Evolutionary conservation across 2,888 invertebrate species (phyloP).

Genomic region (Chydorus sphaericus): DNA sequence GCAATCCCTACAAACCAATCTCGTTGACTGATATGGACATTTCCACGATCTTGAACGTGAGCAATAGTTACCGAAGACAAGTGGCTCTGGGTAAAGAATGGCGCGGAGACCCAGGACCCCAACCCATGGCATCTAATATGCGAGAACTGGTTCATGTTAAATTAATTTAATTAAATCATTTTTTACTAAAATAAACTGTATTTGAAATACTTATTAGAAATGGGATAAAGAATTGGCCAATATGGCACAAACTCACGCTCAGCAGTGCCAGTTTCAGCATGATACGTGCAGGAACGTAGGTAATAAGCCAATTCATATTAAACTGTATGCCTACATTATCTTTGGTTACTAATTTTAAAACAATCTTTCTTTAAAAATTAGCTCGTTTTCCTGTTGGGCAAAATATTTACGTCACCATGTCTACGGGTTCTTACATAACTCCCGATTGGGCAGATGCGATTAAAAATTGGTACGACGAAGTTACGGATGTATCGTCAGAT

Average conservation of each 20-base stretch:
- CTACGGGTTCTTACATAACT: neutral
- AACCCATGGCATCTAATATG: constrained; percentile 22
- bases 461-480: neutral
- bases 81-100: constrained; percentile 20
- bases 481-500: neutral
- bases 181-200: neutral
- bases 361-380: neutral
- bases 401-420: neutral
- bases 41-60: constrained; percentile 17
- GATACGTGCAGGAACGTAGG: constrained; percentile 21
- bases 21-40: constrained; percentile 15
- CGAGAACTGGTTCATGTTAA: constrained; percentile 20
- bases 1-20: neutral
- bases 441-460: neutral
- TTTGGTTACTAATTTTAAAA: neutral
- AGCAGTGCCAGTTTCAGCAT: constrained; percentile 27
- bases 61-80: constrained; percentile 19
- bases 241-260: constrained; percentile 29
- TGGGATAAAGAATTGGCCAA: constrained; percentile 30
- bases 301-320: too few species aligned
- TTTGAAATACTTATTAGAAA: constrained; percentile 19
- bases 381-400: neutral
- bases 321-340: too few species aligned
- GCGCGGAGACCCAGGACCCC: constrained; percentile 18
- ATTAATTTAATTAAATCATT: neutral